A percentile compares a stretch with the other conserved stretches of the same genome.
phyloP scores from a whole-genome alignment of 2,797 vertebrate genomes.

The Thamnophis elegans region DNA sequence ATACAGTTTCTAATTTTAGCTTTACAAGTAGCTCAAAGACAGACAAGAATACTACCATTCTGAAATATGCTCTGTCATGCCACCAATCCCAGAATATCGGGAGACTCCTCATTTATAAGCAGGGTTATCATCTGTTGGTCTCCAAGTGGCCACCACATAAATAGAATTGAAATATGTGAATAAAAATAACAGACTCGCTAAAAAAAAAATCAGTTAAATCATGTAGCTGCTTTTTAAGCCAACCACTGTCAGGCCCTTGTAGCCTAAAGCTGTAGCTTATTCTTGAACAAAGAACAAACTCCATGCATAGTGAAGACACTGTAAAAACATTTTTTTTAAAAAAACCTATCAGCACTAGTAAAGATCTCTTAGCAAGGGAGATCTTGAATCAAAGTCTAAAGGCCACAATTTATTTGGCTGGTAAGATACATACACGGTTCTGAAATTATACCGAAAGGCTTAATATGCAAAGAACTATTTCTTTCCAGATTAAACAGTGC shows the following conservation, averaged over 20 bases:
- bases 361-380: neutral
- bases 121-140: neutral
- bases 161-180: neutral
- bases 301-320: neutral
- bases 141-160: neutral
- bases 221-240: neutral
- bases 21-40: neutral
- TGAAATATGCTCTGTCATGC: neutral
- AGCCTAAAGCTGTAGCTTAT: neutral
- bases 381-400: neutral
- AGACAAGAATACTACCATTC: neutral
- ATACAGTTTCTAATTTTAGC: neutral
- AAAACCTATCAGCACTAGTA: neutral
- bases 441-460: neutral
- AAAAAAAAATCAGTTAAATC: neutral
- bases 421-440: neutral
- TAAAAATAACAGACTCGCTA: neutral
- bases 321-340: neutral
- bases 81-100: neutral
- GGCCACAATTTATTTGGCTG: neutral
- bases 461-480: neutral
- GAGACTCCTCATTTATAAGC: neutral
- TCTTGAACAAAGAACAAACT: neutral
- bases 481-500: neutral
- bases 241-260: neutral